Evolutionary conservation across 1,140 invertebrate genomes (phyloP), one percentile per base, ranked within the genome.

Genomic region (Heliconius hermathena): DNA sequence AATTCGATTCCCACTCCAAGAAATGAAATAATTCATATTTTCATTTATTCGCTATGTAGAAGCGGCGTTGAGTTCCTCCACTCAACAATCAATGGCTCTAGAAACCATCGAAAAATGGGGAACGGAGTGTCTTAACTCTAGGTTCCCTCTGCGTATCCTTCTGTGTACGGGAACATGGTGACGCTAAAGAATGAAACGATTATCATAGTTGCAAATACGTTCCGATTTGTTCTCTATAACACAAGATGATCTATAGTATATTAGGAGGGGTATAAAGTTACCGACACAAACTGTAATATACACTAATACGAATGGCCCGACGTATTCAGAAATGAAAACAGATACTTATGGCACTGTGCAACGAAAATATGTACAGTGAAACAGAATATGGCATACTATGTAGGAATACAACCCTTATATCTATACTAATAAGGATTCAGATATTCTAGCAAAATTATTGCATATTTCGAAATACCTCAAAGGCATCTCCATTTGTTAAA

Each of bases 241-340:
- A 26, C 60, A 66, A 29, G 60, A 26, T 66, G 9, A 26, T 29
- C 26, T 26, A 11, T 29, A 29, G 26, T 66, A 26, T 66, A 66
- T 66, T 66, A 66, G 26, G 22, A 22, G n/a, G n/a, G n/a, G 60
- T 66, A 29, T 66, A 66, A 66, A 29, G 60, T 66, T 66, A 22
- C 22, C 26, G 22, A 29, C 60, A 29, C 60, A 66, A 66, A 66
- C 60, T 66, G 22, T 66, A 26, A 66, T 66, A 66, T 66, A 66
- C 60, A 66, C 60, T 66, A 66, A 66, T 66, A 29, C 16, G 60
- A 66, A 66, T 26, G 3, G 60, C 22, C 60, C 22, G 60, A 66
- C 60, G 22, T 66, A 66, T 29, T 66, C 26, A 66, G 60, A 16
- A 29, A 66, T 66, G 60, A 29, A 66, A 66, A 66, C 60, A 66